Conservation (phyloP, 2,888 invertebrate species). For the Epinotia demarniana region DNA sequence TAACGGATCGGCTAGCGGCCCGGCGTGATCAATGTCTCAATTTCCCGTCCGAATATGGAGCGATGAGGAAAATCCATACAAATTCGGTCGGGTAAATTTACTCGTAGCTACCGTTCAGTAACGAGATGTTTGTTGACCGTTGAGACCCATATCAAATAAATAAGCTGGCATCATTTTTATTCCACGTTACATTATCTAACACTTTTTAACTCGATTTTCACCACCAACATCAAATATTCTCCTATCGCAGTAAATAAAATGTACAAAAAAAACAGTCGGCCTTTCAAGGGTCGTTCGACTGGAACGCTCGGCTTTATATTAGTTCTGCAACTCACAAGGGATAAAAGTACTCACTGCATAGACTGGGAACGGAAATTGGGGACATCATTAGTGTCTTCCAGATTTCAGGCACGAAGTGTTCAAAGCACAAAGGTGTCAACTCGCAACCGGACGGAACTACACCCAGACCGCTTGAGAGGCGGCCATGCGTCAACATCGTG, state of each 20-base stretch:
- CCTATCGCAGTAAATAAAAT: neutral
- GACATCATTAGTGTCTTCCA: conserved; percentile 69
- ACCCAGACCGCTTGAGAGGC: conserved; percentile 53
- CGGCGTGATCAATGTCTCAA: conserved; percentile 33
- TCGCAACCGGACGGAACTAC: conserved; percentile 46
- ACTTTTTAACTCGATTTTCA: neutral
- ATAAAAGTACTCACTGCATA: conserved; percentile 50
- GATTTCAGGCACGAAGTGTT: conserved; percentile 66
- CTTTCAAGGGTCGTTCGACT: neutral
- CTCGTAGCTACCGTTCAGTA: conserved; percentile 5
- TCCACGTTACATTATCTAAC: neutral
- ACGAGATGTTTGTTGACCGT: conserved; percentile 8
- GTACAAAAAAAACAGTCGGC: neutral
- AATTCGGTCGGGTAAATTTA: conserved; percentile 21
- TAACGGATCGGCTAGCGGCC: conserved; percentile 22
- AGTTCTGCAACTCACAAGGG: conserved; percentile 45
- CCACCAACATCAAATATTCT: neutral
- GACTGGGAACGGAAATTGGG: conserved; percentile 52
- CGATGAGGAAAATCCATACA: conserved; percentile 24
- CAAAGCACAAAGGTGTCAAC: conserved; percentile 66
- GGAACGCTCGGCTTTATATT: conserved; percentile 25
- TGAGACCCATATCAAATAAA: neutral
- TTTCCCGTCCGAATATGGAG: conserved; percentile 28
- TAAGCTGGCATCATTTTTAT: neutral
- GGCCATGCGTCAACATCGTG: conserved; percentile 51